These are phyloP conservation scores for Catalaphyllia jardinei DNA, from an alignment of 64 coral and sea anemone genomes.

Conservation along the genomic window DNA sequence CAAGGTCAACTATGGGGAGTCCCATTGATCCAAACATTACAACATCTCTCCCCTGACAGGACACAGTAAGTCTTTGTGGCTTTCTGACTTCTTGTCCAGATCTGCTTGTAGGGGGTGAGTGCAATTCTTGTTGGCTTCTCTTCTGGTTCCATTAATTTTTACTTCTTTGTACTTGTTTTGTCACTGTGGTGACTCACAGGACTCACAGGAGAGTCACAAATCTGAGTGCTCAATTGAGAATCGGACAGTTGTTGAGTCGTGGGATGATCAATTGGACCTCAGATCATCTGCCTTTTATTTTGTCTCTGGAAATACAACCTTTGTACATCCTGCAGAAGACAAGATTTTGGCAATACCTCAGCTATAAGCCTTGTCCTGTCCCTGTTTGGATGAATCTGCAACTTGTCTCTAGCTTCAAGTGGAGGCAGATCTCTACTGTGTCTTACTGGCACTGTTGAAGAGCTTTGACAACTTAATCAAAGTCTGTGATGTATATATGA, in stretches of 20 bases:
- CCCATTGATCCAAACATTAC: no score
- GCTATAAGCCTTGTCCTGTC: conserved; percentile 55
- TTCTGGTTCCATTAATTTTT: background rate
- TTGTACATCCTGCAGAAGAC: conserved; percentile 40
- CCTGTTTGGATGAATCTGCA: conserved; percentile 38
- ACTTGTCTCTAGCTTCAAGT: conserved; percentile 36
- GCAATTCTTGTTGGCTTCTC: background rate
- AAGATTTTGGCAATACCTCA: conserved; percentile 68
- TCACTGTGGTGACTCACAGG: background rate
- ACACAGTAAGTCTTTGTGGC: conserved; percentile 55
- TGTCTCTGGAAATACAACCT: conserved; percentile 33
- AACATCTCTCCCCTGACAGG: conserved; percentile 28
- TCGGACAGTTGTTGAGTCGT: conserved; percentile 16
- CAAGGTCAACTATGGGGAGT: no score
- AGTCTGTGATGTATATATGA: no score
- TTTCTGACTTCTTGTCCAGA: conserved; percentile 29
- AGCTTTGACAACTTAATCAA: no score
- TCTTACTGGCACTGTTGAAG: no score
- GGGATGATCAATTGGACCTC: conserved; percentile 51
- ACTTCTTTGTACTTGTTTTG: background rate
- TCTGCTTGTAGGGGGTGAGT: conserved; percentile 17
- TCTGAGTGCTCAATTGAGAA: background rate
- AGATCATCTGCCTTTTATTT: conserved; percentile 61
- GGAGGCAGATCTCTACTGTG: no score
- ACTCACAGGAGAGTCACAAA: conserved; percentile 6